Evolutionary conservation across 2,888 invertebrate species (phyloP).

Genomic region (Agrotis ipsilon): DNA sequence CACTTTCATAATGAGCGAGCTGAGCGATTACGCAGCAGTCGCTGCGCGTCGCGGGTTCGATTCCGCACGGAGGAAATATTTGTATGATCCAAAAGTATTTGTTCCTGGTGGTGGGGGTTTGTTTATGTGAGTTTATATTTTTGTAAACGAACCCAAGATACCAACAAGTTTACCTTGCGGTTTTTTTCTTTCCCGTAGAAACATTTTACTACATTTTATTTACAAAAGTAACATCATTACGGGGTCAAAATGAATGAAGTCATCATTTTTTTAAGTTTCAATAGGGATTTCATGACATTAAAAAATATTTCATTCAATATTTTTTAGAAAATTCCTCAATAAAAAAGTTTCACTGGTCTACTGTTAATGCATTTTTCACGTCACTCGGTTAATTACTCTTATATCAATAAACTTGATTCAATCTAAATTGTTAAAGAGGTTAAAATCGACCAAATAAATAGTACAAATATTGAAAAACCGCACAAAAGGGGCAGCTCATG

Average conservation of each 20-base stretch:
- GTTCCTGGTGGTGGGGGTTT: too few species aligned
- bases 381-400: neutral
- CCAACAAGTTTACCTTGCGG: too few species aligned
- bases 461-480: neutral
- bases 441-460: neutral
- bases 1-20: too few species aligned
- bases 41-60: too few species aligned
- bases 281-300: neutral
- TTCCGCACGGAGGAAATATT: too few species aligned
- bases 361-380: neutral
- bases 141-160: too few species aligned
- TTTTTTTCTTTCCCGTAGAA: neutral
- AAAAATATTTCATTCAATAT: neutral
- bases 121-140: too few species aligned
- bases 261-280: neutral
- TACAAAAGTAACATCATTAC: neutral
- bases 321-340: too few species aligned
- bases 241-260: neutral
- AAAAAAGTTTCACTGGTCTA: neutral
- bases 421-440: too few species aligned
- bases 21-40: too few species aligned
- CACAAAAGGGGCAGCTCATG: constrained; percentile 1
- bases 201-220: neutral
- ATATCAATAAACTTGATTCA: too few species aligned
- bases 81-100: too few species aligned